Base-by-base conservation (phyloP, 1,140 invertebrate species). In the Diprion similis region DNA sequence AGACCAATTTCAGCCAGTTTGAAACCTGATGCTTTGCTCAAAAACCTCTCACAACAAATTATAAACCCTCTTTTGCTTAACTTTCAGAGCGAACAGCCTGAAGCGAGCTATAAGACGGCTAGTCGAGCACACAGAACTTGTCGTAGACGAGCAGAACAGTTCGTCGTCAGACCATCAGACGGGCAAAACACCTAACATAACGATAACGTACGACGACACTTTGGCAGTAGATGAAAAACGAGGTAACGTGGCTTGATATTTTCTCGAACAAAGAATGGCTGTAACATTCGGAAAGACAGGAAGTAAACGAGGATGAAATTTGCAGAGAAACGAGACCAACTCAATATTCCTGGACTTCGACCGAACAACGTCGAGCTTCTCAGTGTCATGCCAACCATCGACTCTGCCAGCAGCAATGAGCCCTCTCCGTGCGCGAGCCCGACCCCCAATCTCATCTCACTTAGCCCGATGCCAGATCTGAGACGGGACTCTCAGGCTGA, bases 21-120 rank as follows among this genome's bases (percentile, higher is more conserved):
- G 24, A 37, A 37, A 37, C 6, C 24, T 6, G 24, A 37, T 37
- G 24, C 24, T 3, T 37, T 37, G 24, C 6, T 37, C 2, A 37
- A 37, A 37, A 37, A 37, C 24, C 6, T 6, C 24, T 3, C 24
- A 6, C 24, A 37, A 37, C 24, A 37, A 37, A 37, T 37, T 37
- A 37, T 6, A 6, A 37, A 37, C 2, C 24, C 24, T 37, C 24
- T 37, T 47, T 45, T 70, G 11, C 10, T 10, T 70, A 17, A 13
- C 46, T 76, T 77, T 69, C 69, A 86, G 93, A 70, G 93, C 93
- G 2, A 90, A 97, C 83, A 98, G 96, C 87, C 91, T 98, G 74
- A 97, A 97, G 81, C 93, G 94, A 79, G 96, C 96, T 68, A 92
- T 98, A 46, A 90, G 94, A 77, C 93, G 92, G 85, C 91, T 97